A percentile compares a stretch with the other conserved stretches of the same genome.
Evolutionary conservation across 2,797 vertebrate species (phyloP).

Genomic region (Rhinichthys osculus): DNA sequence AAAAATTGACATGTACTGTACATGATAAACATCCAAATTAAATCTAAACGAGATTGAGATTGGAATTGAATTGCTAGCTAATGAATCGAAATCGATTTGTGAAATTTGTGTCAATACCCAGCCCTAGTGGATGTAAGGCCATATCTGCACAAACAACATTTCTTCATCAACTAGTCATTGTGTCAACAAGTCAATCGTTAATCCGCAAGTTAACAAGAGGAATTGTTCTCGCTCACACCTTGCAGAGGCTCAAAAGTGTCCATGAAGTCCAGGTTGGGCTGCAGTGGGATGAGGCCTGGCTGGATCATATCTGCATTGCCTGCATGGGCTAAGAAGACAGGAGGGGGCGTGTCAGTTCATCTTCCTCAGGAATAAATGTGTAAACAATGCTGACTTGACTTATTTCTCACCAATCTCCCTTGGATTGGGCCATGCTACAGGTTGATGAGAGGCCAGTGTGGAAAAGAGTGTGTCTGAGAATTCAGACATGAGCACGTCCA

Average conservation of each 20-base stretch:
- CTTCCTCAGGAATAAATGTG: not conserved
- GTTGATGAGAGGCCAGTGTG: conserved; percentile 92
- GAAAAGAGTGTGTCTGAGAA: conserved; percentile 97
- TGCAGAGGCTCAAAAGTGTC: conserved; percentile 96
- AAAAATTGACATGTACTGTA: not conserved
- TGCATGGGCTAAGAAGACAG: conserved; percentile 82
- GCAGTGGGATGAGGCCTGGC: conserved; percentile 94
- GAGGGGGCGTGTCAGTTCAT: conserved; percentile 21
- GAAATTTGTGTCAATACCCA: not conserved
- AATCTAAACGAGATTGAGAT: not conserved
- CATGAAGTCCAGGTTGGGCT: conserved; percentile 98
- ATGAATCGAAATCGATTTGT: not conserved
- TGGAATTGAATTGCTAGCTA: not conserved
- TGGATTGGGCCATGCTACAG: conserved; percentile 90
- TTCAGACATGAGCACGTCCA: conserved; percentile 96
- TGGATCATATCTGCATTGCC: conserved; percentile 99
- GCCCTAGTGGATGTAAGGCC: not conserved
- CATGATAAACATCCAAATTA: not conserved
- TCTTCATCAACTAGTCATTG: not conserved
- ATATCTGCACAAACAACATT: not conserved
- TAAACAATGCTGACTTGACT: not conserved
- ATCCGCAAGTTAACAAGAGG: conserved; percentile 26
- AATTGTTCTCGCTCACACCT: conserved; percentile 74
- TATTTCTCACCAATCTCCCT: conserved; percentile 89
- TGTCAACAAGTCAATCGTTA: not conserved